Evolutionary conservation across 2,113 vertebrate genomes (phyloP).

Genomic region (Puffinus mauretanicus): DNA sequence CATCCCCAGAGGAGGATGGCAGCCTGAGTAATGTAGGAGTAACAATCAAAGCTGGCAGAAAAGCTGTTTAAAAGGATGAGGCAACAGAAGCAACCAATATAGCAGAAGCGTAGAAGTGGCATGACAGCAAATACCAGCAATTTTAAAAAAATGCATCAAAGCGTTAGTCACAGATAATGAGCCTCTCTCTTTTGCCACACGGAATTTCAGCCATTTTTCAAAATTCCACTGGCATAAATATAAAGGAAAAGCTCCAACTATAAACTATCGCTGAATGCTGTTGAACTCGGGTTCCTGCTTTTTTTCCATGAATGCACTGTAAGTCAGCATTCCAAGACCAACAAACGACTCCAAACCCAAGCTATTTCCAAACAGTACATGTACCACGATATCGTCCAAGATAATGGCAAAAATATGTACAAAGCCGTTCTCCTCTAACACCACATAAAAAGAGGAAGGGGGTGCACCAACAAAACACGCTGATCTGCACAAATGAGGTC

Average conservation of each 20-base stretch:
- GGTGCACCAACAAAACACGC: not conserved
- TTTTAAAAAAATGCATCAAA: not conserved
- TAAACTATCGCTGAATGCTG: conserved; percentile 17
- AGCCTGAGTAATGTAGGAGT: not conserved
- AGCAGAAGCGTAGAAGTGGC: not conserved
- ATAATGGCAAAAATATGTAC: not conserved
- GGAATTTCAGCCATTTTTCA: conserved; percentile 30
- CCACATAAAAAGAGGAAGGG: not conserved
- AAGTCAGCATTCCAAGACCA: conserved; percentile 55
- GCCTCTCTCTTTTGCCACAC: not conserved
- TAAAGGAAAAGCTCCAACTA: conserved; percentile 49
- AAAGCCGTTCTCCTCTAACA: not conserved
- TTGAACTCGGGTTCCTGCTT: conserved; percentile 22
- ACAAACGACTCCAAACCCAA: conserved; percentile 3
- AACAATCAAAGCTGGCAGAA: not conserved
- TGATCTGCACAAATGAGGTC: not conserved
- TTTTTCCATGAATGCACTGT: conserved; percentile 27
- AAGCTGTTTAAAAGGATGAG: not conserved
- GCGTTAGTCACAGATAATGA: not conserved
- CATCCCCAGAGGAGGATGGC: not conserved
- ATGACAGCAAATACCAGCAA: not conserved
- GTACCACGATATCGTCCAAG: not conserved
- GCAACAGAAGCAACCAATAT: not conserved
- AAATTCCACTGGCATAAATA: conserved; percentile 55
- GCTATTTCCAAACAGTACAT: conserved; percentile 8